Evolutionary conservation across 2,113 vertebrate species (phyloP).

Genomic region (Bubo bubo): DNA sequence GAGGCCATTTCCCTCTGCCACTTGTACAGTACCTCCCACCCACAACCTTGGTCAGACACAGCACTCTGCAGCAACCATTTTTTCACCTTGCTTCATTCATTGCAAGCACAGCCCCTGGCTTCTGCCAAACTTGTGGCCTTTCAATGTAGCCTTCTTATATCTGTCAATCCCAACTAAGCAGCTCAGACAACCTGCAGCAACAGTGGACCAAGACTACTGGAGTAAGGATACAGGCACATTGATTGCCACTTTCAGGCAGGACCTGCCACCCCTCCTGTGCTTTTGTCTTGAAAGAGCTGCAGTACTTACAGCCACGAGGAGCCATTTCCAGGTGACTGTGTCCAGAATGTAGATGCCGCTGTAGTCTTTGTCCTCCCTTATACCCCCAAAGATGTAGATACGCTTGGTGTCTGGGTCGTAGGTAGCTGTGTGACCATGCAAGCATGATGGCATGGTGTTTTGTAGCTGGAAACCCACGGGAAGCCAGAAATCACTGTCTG

Average conservation of each 20-base stretch:
- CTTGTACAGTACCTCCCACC: neutral
- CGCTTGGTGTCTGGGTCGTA: slow-evolving; percentile 85
- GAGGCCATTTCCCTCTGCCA: neutral
- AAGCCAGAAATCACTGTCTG: slow-evolving; percentile 88
- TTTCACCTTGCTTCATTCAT: neutral
- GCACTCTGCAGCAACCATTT: neutral
- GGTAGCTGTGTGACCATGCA: slow-evolving; percentile 84
- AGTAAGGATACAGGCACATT: accelerated
- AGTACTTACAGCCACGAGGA: slow-evolving; percentile 80
- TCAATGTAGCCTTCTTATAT: neutral
- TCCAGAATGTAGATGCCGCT: slow-evolving; percentile 81
- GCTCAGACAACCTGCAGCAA: neutral
- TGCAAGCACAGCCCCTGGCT: neutral
- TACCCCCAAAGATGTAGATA: slow-evolving; percentile 85
- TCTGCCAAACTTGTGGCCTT: neutral
- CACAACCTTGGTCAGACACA: neutral
- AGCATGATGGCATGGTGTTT: slow-evolving; percentile 58
- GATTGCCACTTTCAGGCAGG: neutral
- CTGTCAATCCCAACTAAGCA: neutral
- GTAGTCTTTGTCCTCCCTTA: slow-evolving; percentile 75
- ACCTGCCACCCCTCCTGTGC: neutral
- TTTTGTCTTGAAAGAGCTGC: neutral
- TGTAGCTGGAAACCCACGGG: slow-evolving; percentile 75
- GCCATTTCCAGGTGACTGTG: slow-evolving; percentile 89
- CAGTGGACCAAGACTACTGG: neutral